Percentiles rank a stretch among this genome's conserved stretches.
Conservation (phyloP, 1,140 invertebrate species). For the Octopus bimaculoides region DNA sequence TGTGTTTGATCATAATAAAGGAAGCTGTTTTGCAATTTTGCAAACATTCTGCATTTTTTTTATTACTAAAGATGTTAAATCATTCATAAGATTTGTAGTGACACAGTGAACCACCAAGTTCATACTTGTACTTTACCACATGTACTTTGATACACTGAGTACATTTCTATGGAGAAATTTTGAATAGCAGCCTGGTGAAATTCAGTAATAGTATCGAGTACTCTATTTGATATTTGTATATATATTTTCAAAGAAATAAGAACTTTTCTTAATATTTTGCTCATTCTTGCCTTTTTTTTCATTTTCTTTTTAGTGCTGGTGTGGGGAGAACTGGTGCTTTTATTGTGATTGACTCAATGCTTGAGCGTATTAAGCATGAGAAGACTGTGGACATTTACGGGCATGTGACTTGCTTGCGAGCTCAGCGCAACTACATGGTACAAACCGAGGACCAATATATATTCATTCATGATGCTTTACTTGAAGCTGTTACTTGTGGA, state of each 20-base stretch:
- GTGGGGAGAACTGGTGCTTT: slow-evolving; percentile 96
- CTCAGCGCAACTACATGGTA: slow-evolving; percentile 73
- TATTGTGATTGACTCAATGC: slow-evolving; percentile 98
- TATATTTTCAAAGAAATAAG: background rate
- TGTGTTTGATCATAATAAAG: too few relatives aligned
- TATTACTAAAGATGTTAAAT: too few relatives aligned
- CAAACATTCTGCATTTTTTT: too few relatives aligned
- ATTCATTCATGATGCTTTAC: slow-evolving; percentile 89
- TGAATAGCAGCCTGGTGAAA: too few relatives aligned
- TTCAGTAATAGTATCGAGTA: too few relatives aligned
- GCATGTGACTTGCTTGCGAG: slow-evolving; percentile 93
- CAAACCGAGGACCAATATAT: slow-evolving; percentile 99
- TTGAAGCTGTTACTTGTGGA: slow-evolving; percentile 94
- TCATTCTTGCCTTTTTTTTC: background rate
- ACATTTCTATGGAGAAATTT: too few relatives aligned
- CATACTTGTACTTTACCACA: too few relatives aligned
- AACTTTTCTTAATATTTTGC: background rate
- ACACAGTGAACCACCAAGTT: too few relatives aligned
- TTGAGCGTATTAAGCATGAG: slow-evolving; percentile 84
- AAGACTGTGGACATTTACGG: slow-evolving; percentile 98
- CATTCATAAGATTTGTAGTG: too few relatives aligned
- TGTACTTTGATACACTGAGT: too few relatives aligned
- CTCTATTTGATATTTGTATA: too few relatives aligned
- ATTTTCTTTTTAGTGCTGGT: slow-evolving; percentile 90
- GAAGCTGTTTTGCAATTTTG: too few relatives aligned